phyloP scores from a whole-genome alignment of 2,797 vertebrate genomes.

The Valencia hispanica region DNA sequence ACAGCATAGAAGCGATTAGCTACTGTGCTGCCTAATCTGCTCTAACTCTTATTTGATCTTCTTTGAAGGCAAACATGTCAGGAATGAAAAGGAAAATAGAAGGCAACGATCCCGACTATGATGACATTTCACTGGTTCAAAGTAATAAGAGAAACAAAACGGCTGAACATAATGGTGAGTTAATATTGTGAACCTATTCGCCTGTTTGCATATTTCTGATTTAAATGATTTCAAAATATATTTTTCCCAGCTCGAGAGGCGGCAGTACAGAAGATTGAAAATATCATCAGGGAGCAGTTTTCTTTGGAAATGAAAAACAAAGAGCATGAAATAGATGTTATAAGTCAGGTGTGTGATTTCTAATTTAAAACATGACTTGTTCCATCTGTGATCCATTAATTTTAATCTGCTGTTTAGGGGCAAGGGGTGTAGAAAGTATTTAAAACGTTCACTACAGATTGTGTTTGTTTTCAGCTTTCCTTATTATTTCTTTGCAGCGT shows the following conservation, averaged over 20 bases:
- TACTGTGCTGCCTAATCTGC: neutral
- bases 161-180: slow-evolving; percentile 90
- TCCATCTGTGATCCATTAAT: neutral
- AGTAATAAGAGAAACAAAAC: slow-evolving; percentile 92
- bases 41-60: neutral
- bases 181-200: neutral
- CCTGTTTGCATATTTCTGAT: slow-evolving; percentile 25
- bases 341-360: slow-evolving; percentile 89
- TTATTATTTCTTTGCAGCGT: slow-evolving; percentile 78
- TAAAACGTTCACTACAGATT: neutral
- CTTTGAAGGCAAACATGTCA: slow-evolving; percentile 83
- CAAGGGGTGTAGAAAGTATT: neutral
- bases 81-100: slow-evolving; percentile 94
- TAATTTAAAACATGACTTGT: neutral
- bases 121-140: slow-evolving; percentile 88
- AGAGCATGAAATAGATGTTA: slow-evolving; percentile 98
- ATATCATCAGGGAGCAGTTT: slow-evolving; percentile 97
- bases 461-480: neutral
- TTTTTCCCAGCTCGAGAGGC: slow-evolving; percentile 88
- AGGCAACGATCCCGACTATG: slow-evolving; percentile 95
- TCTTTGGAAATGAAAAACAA: slow-evolving; percentile 98
- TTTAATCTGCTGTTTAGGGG: neutral
- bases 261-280: slow-evolving; percentile 94
- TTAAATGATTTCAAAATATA: neutral
- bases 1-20: neutral